Percentiles rank a stretch among this genome's conserved stretches.
Conservation (phyloP, 2,797 vertebrate species). For the Adrianichthys oophorus region DNA sequence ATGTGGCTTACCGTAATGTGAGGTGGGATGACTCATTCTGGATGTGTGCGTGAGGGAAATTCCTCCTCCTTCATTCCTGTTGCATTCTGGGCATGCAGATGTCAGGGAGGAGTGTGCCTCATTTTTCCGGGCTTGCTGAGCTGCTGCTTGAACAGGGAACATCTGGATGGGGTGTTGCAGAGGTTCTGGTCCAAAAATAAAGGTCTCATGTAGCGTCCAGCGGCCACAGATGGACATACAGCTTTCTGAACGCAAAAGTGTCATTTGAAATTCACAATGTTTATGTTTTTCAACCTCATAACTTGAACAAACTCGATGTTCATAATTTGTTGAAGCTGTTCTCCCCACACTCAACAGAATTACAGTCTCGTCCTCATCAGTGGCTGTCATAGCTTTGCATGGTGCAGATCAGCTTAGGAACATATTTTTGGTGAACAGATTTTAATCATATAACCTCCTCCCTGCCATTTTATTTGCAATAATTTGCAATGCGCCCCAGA, state of each 20-base stretch:
- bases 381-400: slow-evolving; percentile 6
- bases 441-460: slow-evolving; percentile 20
- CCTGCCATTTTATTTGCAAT: slow-evolving; percentile 25
- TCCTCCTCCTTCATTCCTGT: slow-evolving; percentile 23
- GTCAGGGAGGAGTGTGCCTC: slow-evolving; percentile 43
- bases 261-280: slow-evolving; percentile 3
- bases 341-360: too few relatives aligned
- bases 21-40: slow-evolving; percentile 53
- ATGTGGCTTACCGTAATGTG: slow-evolving; percentile 47
- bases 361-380: too few relatives aligned
- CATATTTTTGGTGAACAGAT: slow-evolving; percentile 28
- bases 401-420: background rate
- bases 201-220: slow-evolving; percentile 52
- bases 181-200: slow-evolving; percentile 49
- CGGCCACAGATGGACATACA: slow-evolving; percentile 51
- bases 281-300: too few relatives aligned
- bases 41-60: slow-evolving; percentile 16
- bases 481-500: slow-evolving; percentile 44
- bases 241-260: slow-evolving; percentile 21
- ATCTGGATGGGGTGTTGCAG: slow-evolving; percentile 59
- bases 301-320: too few relatives aligned
- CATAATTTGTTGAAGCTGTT: too few relatives aligned
- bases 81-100: slow-evolving; percentile 43
- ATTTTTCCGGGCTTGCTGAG: slow-evolving; percentile 45
- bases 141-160: slow-evolving; percentile 49